Evolutionary conservation across 2,113 vertebrate genomes (phyloP), one percentile per base, ranked within the genome.

Genomic region (Aptenodytes forsteri): DNA sequence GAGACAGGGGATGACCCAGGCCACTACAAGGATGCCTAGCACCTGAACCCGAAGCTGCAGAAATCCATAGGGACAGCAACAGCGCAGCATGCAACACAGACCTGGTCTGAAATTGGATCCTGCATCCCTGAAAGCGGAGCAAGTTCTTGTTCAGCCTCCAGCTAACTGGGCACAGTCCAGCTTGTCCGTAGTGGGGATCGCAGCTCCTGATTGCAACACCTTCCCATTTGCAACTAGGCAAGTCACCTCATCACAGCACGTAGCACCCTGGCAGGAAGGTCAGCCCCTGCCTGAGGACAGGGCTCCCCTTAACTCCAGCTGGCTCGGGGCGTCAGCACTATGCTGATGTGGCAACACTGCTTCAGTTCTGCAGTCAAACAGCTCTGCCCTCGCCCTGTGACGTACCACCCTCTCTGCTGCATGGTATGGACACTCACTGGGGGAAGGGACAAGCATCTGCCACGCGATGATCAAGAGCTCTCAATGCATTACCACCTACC

Each of bases 111-210:
- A 89, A 55, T 36, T 50, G 34, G 29, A 52, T 64, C 27, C 54
- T 69, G 17, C 54, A 69, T 4, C 9, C 54, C 2, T 0, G 61
- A 47, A 76, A 66, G 47, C 4, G 1, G 30, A 27, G 12, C 1
- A 3, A 87, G 46, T 34, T 77, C 66, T 90, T 34, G 23, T 49
- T 58, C 42, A 91, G 38, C 14, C 52, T 85, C 73, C 29, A 75
- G 20, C 19, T 77, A 61, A 81, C 36, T 64, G 54, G 61, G 52
- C 34, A 20, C 36, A 69, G 23, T 52, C 44, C 70, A 61, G 23
- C 27, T 62, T 61, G 71, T 49, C 49, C 55, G 5, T 8, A 34
- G 47, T 19, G 22, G 9, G 20, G 6, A 78, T 64, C 69, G 38
- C 38, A 69, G 47, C 44, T 79, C 29, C 38, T 3, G 1, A 67